Conservation (phyloP, 2,888 invertebrate genomes). For the Caenorhabditis panamensis region DNA sequence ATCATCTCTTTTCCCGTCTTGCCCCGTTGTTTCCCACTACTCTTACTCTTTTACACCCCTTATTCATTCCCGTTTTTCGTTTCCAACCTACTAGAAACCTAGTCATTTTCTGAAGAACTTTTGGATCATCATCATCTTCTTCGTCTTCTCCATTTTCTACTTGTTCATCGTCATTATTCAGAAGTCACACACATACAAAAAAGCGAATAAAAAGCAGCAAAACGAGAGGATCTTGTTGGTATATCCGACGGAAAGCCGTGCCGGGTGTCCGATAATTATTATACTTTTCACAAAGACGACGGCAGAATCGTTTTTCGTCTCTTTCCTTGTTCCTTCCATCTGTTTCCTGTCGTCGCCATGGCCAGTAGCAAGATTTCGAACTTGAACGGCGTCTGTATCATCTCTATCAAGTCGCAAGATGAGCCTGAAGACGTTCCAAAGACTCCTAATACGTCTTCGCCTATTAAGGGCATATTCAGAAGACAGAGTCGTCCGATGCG, state of each 20-base stretch:
- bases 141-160: not conserved
- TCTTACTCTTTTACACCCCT: conserved; percentile 40
- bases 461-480: conserved; percentile 59
- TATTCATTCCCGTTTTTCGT: conserved; percentile 13
- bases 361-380: conserved; percentile 20
- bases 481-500: conserved; percentile 58
- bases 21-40: conserved; percentile 7
- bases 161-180: conserved; percentile 17
- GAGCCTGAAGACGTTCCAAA: conserved; percentile 14
- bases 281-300: conserved; percentile 8
- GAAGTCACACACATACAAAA: no score
- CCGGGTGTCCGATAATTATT: conserved; percentile 11
- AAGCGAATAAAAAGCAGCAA: not conserved
- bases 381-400: conserved; percentile 55
- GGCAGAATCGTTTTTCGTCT: not conserved
- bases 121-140: conserved; percentile 5
- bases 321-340: conserved; percentile 2
- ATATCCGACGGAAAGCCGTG: conserved; percentile 20
- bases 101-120: conserved; percentile 3
- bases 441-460: conserved; percentile 19
- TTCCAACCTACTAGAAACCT: conserved; percentile 10
- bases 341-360: not conserved
- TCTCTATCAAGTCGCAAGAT: conserved; percentile 38
- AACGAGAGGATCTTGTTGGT: conserved; percentile 2
- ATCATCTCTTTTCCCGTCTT: not conserved